Conservation (phyloP, 1,140 invertebrate genomes). For the Cheumatopsyche charites region DNA sequence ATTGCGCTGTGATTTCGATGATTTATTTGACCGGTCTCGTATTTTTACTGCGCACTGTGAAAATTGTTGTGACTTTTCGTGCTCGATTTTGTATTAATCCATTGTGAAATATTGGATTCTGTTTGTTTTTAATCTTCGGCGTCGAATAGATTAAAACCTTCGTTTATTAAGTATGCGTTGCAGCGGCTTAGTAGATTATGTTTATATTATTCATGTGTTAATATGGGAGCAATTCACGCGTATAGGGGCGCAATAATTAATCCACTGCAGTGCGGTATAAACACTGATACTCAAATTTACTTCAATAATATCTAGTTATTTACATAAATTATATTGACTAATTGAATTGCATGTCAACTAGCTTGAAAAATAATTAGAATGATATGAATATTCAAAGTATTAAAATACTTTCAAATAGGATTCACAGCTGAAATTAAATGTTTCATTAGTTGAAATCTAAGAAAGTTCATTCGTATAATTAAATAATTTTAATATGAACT, state of each 20-base stretch:
- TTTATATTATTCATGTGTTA: constrained; percentile 48
- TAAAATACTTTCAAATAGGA: too few relatives aligned
- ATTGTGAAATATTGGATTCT: too few relatives aligned
- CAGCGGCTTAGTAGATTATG: constrained; percentile 47
- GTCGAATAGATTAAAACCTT: constrained; percentile 31
- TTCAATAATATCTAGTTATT: too few relatives aligned
- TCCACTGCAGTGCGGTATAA: constrained; percentile 45
- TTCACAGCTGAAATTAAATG: too few relatives aligned
- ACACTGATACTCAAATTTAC: constrained; percentile 23
- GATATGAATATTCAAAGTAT: too few relatives aligned
- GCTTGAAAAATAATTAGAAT: too few relatives aligned
- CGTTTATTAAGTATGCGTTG: constrained; percentile 44
- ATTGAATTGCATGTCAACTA: too few relatives aligned
- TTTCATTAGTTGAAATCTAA: too few relatives aligned
- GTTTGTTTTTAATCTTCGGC: constrained; percentile 13
- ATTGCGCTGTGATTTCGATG: constrained; percentile 41
- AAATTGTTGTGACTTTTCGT: neutral
- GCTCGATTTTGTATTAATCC: neutral
- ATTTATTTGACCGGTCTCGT: constrained; percentile 38
- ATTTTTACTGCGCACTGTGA: neutral
- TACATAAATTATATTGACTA: too few relatives aligned
- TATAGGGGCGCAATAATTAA: constrained; percentile 46
- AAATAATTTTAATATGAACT: constrained; percentile 9
- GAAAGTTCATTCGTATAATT: too few relatives aligned
- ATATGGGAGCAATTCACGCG: constrained; percentile 45